A percentile compares a stretch with the other conserved stretches of the same genome.
These are phyloP conservation scores for Teleopsis dalmanni DNA, from an alignment of 1,140 invertebrate species.

Conservation along the genomic window DNA sequence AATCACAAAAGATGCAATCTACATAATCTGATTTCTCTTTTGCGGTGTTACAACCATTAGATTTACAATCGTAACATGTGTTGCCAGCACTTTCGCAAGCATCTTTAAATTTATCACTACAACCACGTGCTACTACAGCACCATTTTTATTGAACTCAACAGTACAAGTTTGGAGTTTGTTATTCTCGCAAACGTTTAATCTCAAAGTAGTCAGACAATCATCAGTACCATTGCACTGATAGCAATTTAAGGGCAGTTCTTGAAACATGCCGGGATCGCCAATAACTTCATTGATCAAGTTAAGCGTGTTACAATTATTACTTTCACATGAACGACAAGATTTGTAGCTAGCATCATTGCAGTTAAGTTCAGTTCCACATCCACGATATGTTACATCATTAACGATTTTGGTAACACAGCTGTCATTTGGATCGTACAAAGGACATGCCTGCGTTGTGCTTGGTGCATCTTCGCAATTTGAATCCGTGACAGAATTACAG, in stretches of 20 bases:
- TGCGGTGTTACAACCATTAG: slow-evolving; percentile 29
- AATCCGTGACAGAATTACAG: slow-evolving; percentile 24
- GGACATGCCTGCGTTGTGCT: slow-evolving; percentile 22
- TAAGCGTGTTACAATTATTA: slow-evolving; percentile 1
- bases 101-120: slow-evolving; percentile 23
- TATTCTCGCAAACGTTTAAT: slow-evolving; percentile 21
- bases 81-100: slow-evolving; percentile 9
- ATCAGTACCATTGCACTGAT: slow-evolving; percentile 10
- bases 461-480: slow-evolving; percentile 19
- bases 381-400: slow-evolving; percentile 24
- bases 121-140: slow-evolving; percentile 24
- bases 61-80: slow-evolving; percentile 29
- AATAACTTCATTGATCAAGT: slow-evolving; percentile 1
- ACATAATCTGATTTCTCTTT: slow-evolving; percentile 16
- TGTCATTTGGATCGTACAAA: slow-evolving; percentile 19
- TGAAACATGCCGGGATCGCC: slow-evolving; percentile 11
- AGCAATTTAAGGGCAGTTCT: slow-evolving; percentile 11
- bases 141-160: slow-evolving; percentile 21
- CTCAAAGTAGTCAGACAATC: slow-evolving; percentile 2
- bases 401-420: slow-evolving; percentile 27
- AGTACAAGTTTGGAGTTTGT: slow-evolving; percentile 27
- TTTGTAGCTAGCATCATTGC: slow-evolving; percentile 23
- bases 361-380: slow-evolving; percentile 26
- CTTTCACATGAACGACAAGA: slow-evolving; percentile 1
- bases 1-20: slow-evolving; percentile 28